Evolutionary conservation across 2,888 invertebrate genomes (phyloP).

Genomic region (Diaperis boleti): DNA sequence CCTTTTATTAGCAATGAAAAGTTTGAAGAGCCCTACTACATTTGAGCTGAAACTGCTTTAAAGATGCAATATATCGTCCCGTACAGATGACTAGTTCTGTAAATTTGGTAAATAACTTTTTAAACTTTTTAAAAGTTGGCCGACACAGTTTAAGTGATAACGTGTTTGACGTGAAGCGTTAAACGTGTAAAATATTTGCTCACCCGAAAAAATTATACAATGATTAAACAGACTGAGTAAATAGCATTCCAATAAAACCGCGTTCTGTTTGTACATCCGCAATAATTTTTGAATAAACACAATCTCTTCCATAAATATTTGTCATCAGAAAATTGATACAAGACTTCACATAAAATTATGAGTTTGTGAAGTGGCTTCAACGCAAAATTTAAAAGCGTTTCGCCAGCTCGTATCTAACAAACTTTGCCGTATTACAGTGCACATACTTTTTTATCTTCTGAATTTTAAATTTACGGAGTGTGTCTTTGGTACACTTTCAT

Average conservation of each 20-base stretch:
- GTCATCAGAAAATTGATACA: slow-evolving; percentile 31
- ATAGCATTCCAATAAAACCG: slow-evolving; percentile 28
- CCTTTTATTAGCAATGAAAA: slow-evolving; percentile 28
- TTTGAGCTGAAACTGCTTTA: slow-evolving; percentile 14
- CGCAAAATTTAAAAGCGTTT: slow-evolving; percentile 22
- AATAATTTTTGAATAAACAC: slow-evolving; percentile 34
- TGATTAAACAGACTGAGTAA: slow-evolving; percentile 24
- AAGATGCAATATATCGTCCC: slow-evolving; percentile 5
- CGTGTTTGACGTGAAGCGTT: too few relatives aligned
- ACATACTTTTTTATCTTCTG: slow-evolving; percentile 25
- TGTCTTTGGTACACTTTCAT: slow-evolving; percentile 12
- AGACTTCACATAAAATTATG: slow-evolving; percentile 26
- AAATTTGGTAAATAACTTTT: slow-evolving; percentile 18
- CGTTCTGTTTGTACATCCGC: slow-evolving; percentile 7
- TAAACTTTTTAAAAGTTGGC: too few relatives aligned
- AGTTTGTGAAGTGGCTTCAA: slow-evolving; percentile 15
- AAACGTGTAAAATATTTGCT: too few relatives aligned
- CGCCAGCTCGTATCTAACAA: slow-evolving; percentile 25
- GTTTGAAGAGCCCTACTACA: slow-evolving; percentile 21
- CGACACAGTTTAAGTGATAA: not conserved
- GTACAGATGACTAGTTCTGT: slow-evolving; percentile 7
- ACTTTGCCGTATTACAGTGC: slow-evolving; percentile 22
- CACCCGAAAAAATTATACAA: slow-evolving; percentile 1
- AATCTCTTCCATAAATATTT: slow-evolving; percentile 35
- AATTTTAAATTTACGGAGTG: slow-evolving; percentile 30